Percentiles rank a stretch among this genome's conserved stretches.
These are phyloP conservation scores for Lepeophtheirus nordmannii DNA, from an alignment of 2,888 invertebrate genomes.

Conservation along the genomic window DNA sequence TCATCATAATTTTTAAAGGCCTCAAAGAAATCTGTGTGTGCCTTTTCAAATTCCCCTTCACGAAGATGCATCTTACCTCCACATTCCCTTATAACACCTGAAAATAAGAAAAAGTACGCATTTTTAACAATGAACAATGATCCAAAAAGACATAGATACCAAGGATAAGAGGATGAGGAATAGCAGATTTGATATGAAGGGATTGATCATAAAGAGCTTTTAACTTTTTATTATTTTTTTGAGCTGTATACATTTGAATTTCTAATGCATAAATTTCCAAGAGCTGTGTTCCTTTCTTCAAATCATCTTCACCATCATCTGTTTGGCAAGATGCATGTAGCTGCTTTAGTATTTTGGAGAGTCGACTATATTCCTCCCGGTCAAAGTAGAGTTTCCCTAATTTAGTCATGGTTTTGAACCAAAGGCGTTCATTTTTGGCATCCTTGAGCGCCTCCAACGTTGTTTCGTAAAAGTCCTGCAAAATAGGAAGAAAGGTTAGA, in stretches of 20 bases:
- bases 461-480: slow-evolving; percentile 80
- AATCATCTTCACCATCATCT: slow-evolving; percentile 90
- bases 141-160: slow-evolving; percentile 55
- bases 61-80: slow-evolving; percentile 98
- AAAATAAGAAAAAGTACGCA: not conserved
- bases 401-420: slow-evolving; percentile 99
- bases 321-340: slow-evolving; percentile 94
- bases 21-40: slow-evolving; percentile 98
- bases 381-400: slow-evolving; percentile 96
- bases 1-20: slow-evolving; percentile 99
- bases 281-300: slow-evolving; percentile 92
- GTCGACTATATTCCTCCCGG: slow-evolving; percentile 75
- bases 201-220: slow-evolving; percentile 94
- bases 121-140: not conserved
- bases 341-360: slow-evolving; percentile 86
- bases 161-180: slow-evolving; percentile 99
- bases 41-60: slow-evolving; percentile 95
- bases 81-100: slow-evolving; percentile 49
- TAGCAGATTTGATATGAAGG: slow-evolving; percentile 93
- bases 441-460: slow-evolving; percentile 84
- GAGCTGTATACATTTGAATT: slow-evolving; percentile 99
- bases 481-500: not conserved
- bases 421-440: slow-evolving; percentile 93
- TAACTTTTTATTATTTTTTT: slow-evolving; percentile 96
- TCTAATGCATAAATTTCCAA: slow-evolving; percentile 96